Base-by-base conservation (phyloP, 2,888 invertebrate genomes). In the Hymenopus coronatus region DNA sequence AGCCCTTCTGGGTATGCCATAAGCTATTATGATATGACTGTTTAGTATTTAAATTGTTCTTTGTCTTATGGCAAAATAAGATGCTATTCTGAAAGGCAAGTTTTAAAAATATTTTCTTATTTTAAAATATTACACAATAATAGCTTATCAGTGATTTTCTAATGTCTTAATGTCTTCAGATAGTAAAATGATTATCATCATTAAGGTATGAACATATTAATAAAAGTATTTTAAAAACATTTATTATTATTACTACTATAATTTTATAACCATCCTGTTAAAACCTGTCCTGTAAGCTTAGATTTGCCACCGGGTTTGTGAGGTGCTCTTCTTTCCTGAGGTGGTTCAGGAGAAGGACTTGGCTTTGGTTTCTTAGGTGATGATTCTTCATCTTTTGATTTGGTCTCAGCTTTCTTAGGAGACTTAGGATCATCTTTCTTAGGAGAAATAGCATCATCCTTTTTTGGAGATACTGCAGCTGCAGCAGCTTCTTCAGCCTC, bases 211-310 rank as follows among this genome's bases (percentile, higher is more conserved):
- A 12, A 40, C 9, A 40, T 40, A 40, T 40, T 9, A 40, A 40
- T 1, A 40, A 40, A 1, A 12, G 40, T 12, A 40, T 12, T 70
- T 70, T 70, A 70, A 25, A 70, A 70, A 20, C 54, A 70, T 3
- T 20, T 70, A 70, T 6, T 40, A 12, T 40, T 40, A 40, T 40
- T 40, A 40, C 6, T 40, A 40, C 12, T 40, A 7, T 25, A 20
- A 70, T 85, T 84, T 94, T 94, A 97, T 88, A 97, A 94, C 97
- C 97, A 97, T 1, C 97, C 97, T 27, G 96, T 95, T 90, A 96
- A 95, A 90, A 96, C 94, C 93, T 95, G 96, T 0, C 97, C 97
- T 0, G 96, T 96, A 1, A 96, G 95, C 92, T 95, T 96, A 3
- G 97, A 97, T 92, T 95, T 96, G 20, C 97, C 97, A 30, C 93